Evolutionary conservation across 1,140 invertebrate genomes (phyloP).

Genomic region (Meloidogyne hapla): DNA sequence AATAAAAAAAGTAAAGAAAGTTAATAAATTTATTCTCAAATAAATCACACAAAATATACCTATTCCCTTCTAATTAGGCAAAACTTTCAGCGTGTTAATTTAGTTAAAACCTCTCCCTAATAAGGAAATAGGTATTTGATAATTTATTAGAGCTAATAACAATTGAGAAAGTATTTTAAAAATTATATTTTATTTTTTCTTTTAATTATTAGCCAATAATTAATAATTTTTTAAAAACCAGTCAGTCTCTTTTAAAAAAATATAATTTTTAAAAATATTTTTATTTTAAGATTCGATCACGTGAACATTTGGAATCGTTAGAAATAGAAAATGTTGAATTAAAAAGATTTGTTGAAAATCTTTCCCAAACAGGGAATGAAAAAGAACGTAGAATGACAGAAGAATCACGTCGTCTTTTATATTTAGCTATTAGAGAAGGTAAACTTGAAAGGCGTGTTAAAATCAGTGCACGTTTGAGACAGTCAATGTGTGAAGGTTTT

Average conservation of each 20-base stretch:
- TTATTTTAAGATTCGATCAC: not conserved
- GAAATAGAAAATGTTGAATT: slow-evolving; percentile 46
- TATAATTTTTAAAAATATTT: not conserved
- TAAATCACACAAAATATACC: too few species aligned
- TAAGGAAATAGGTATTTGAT: too few species aligned
- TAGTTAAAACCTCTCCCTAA: too few species aligned
- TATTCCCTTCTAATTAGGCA: too few species aligned
- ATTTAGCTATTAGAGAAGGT: slow-evolving; percentile 40
- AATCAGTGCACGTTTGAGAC: slow-evolving; percentile 27
- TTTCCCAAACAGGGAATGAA: slow-evolving; percentile 40
- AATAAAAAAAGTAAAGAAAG: too few species aligned
- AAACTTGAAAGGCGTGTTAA: slow-evolving; percentile 34
- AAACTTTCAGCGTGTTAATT: too few species aligned
- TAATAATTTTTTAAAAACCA: not conserved
- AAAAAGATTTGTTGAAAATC: slow-evolving; percentile 32
- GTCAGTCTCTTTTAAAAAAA: not conserved
- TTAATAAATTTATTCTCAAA: too few species aligned
- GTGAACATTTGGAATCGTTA: slow-evolving; percentile 26
- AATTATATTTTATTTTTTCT: too few species aligned
- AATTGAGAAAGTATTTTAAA: too few species aligned
- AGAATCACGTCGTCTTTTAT: slow-evolving; percentile 44
- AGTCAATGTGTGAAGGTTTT: slow-evolving; percentile 32
- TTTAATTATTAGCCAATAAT: not conserved
- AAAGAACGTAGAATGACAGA: slow-evolving; percentile 52
- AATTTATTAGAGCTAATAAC: too few species aligned